A percentile compares a stretch with the other conserved stretches of the same genome.
These are phyloP conservation scores for Schizopygopsis pylzovi DNA, from an alignment of 2,797 vertebrate genomes.

Conservation along the genomic window DNA sequence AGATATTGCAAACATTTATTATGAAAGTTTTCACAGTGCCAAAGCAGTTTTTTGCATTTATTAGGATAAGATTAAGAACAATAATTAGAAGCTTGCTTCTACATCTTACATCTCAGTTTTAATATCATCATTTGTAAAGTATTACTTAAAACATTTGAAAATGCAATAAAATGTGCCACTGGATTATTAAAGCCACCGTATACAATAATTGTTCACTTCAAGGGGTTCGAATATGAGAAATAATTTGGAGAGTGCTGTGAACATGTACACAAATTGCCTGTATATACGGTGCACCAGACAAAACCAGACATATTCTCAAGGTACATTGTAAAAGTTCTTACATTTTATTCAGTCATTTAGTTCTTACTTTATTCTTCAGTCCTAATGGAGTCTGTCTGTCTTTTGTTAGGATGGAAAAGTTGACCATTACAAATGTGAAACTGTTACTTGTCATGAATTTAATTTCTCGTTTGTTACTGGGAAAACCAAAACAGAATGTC, in stretches of 20 bases:
- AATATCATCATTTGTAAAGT: neutral
- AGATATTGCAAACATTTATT: no score
- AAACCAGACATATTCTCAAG: constrained; percentile 57
- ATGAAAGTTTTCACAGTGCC: neutral
- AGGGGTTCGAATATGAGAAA: constrained; percentile 76
- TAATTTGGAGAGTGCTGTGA: constrained; percentile 81
- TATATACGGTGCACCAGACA: constrained; percentile 41
- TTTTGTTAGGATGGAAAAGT: constrained; percentile 70
- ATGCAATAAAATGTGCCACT: neutral
- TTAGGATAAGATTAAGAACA: no score
- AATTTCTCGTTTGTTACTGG: constrained; percentile 74
- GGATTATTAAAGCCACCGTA: neutral
- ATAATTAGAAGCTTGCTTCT: no score
- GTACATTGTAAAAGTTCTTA: constrained; percentile 54
- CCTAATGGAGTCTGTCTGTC: neutral
- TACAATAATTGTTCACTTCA: neutral
- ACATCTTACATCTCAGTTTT: neutral
- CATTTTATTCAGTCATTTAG: constrained; percentile 63
- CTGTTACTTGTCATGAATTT: constrained; percentile 77
- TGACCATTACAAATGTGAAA: constrained; percentile 79
- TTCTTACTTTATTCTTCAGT: constrained; percentile 50
- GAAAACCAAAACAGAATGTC: constrained; percentile 80
- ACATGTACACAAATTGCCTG: constrained; percentile 83
- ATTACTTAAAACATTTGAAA: neutral
- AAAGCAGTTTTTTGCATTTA: neutral